These are phyloP conservation scores for Dendrolimus houi DNA, from an alignment of 2,888 invertebrate species.

Conservation along the genomic window DNA sequence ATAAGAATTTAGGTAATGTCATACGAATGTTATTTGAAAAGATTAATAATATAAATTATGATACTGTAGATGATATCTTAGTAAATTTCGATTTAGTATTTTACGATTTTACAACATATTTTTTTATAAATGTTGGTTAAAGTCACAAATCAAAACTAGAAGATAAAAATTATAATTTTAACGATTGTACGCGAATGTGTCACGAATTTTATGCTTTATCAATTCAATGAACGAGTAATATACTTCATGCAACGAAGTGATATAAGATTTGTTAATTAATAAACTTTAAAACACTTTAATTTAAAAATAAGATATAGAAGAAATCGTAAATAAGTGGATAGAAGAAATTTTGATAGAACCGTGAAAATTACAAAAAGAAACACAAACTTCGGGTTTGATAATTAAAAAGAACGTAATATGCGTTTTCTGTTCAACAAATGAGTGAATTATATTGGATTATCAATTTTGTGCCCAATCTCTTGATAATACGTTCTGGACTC, in stretches of 20 bases:
- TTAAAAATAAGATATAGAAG: neutral
- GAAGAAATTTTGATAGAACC: neutral
- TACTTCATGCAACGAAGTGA: neutral
- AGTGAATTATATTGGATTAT: slow-evolving; percentile 23
- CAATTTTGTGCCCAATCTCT: slow-evolving; percentile 29
- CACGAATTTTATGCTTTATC: no score
- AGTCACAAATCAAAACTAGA: no score
- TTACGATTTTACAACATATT: no score
- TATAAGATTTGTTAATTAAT: neutral
- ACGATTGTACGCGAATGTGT: no score
- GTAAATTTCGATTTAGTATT: no score
- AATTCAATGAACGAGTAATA: no score
- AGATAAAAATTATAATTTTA: no score
- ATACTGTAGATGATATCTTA: no score
- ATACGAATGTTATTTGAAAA: no score
- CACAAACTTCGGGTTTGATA: slow-evolving; percentile 1
- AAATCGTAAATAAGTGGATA: neutral
- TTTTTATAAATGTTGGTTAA: no score
- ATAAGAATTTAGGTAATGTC: no score
- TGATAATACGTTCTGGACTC: slow-evolving; percentile 29
- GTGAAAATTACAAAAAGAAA: neutral
- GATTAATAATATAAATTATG: no score
- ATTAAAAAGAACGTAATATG: slow-evolving; percentile 25
- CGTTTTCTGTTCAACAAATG: slow-evolving; percentile 15
- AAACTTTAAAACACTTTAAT: neutral